Conservation (phyloP, 2,113 vertebrate genomes). For the Spermophilus dauricus region DNA sequence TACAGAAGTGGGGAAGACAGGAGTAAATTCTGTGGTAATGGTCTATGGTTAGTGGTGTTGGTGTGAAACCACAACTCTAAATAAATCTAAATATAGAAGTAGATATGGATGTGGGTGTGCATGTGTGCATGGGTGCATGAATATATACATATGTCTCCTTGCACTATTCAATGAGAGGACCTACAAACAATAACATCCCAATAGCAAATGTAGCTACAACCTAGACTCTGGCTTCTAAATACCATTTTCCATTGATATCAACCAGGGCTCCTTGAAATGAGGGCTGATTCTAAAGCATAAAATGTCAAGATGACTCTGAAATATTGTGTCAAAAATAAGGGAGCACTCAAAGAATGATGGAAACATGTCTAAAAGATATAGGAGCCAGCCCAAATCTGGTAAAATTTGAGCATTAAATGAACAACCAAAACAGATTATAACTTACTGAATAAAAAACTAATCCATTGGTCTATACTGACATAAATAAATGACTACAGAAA, state of each 20-base stretch:
- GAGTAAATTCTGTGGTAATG: neutral
- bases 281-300: neutral
- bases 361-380: neutral
- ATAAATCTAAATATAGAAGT: neutral
- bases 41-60: neutral
- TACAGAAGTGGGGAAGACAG: neutral
- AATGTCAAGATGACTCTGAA: neutral
- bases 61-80: neutral
- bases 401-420: constrained; percentile 11
- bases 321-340: constrained; percentile 7
- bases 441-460: constrained; percentile 22
- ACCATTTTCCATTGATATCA: constrained; percentile 3
- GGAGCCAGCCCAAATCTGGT: neutral
- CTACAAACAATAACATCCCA: neutral
- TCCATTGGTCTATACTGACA: neutral
- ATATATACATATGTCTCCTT: neutral
- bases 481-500: neutral
- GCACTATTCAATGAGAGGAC: neutral
- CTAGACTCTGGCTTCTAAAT: neutral
- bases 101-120: neutral
- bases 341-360: neutral
- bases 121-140: neutral
- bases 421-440: neutral
- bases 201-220: neutral
- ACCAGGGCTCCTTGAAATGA: neutral